Conservation (phyloP, 2,797 vertebrate genomes). For the Pachyuromys duprasi region DNA sequence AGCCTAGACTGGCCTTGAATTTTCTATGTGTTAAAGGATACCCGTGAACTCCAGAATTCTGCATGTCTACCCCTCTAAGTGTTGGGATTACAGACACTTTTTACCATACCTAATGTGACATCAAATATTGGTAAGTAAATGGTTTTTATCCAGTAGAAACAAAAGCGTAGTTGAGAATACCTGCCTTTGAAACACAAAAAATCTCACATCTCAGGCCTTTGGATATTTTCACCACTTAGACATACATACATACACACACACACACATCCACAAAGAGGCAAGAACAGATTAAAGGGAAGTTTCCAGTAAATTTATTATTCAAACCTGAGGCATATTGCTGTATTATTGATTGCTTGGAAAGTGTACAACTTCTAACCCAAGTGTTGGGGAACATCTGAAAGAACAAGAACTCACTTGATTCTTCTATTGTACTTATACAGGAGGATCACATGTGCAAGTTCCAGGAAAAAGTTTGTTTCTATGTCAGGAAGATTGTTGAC, state of each 20-base stretch:
- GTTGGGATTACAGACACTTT: neutral
- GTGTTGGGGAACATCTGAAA: neutral
- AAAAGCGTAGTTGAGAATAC: neutral
- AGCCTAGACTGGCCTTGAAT: neutral
- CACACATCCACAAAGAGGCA: neutral
- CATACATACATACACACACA: neutral
- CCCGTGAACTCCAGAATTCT: neutral
- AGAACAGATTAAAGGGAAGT: neutral
- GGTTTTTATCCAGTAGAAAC: conserved; percentile 1
- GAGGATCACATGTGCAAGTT: neutral
- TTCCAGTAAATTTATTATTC: neutral
- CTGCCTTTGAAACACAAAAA: conserved; percentile 11
- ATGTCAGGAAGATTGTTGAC: neutral
- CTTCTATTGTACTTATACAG: neutral
- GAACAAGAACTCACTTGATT: neutral
- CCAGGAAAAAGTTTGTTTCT: conserved; percentile 1
- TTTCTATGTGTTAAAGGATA: neutral
- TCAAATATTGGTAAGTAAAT: conserved; percentile 22
- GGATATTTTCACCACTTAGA: neutral
- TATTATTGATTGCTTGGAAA: neutral
- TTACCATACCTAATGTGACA: neutral
- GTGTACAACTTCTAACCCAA: neutral
- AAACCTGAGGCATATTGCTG: neutral
- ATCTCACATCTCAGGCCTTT: neutral
- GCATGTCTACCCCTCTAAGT: neutral